These are phyloP conservation scores for Cirrhinus molitorella DNA, from an alignment of 2,797 vertebrate genomes.

Conservation along the genomic window DNA sequence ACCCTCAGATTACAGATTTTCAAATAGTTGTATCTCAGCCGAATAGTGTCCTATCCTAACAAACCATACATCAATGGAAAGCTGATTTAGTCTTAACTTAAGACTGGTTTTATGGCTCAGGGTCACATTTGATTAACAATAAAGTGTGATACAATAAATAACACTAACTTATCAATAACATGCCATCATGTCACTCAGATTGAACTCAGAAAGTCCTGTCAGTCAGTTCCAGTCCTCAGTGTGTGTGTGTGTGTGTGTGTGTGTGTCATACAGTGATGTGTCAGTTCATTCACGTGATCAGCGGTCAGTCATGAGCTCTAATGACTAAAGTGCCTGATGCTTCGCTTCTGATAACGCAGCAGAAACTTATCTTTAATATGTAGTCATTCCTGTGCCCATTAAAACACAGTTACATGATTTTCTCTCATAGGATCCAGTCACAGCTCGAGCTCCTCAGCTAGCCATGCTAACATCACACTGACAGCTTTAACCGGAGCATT, in stretches of 20 bases:
- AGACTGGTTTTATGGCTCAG: too few relatives aligned
- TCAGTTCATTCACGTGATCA: slow-evolving; percentile 46
- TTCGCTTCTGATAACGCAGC: not conserved
- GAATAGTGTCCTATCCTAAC: too few relatives aligned
- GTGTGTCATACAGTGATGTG: slow-evolving; percentile 16
- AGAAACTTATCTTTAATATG: too few relatives aligned
- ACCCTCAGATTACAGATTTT: too few relatives aligned
- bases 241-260: too few relatives aligned
- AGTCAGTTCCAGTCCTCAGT: too few relatives aligned
- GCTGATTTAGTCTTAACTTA: too few relatives aligned
- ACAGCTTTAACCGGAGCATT: not conserved
- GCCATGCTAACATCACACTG: slow-evolving; percentile 24
- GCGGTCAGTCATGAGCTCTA: not conserved
- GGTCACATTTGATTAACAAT: too few relatives aligned
- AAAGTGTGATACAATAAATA: not conserved
- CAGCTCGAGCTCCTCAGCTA: not conserved
- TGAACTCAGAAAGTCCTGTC: not conserved
- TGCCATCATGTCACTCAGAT: too few relatives aligned
- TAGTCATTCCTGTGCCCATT: not conserved
- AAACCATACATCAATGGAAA: too few relatives aligned
- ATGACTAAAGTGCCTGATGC: not conserved
- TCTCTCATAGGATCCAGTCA: not conserved
- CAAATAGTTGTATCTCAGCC: too few relatives aligned
- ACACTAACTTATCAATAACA: not conserved
- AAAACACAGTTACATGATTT: not conserved